Base-by-base conservation (phyloP, 1,140 invertebrate genomes). In the Formica exsecta region DNA sequence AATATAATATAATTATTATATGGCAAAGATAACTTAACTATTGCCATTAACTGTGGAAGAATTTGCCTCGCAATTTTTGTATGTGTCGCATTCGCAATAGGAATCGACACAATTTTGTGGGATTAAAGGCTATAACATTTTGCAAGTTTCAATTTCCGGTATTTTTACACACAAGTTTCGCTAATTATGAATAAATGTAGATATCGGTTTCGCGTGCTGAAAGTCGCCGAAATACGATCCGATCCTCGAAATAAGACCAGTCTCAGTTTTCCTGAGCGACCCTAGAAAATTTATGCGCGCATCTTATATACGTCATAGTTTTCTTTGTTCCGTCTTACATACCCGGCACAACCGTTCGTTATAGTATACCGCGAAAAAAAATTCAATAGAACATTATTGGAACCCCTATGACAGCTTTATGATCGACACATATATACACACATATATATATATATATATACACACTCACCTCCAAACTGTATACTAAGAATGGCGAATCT, bases 401-500 rank as follows among this genome's bases (percentile, higher is more conserved):
- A 44, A 0, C 32, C 3, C 22, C n/a, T 8, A 16, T n/a, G n/a
- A 65, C 16, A 29, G 22, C 41, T 6, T 44, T 51, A 68, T 19
- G 51, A 25, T 9, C 13, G 32, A 36, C 36, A 36, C 48, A 59
- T 7, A 29, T 73, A n/a, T 8, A 22, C 22, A 22, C 22, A 22
- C 22, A 22, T 22, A 22, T 22, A 22, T 22, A 22, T 22, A 22
- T 22, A 22, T 22, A 22, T 22, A 22, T 22, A 22, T 22, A 22
- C 22, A 22, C 22, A 19, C 94, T 96, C 93, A 97, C 97, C 97
- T 95, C 98, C 98, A 95, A 98, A 99, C 92, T 98, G 97, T 88
- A 98, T 96, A 89, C 98, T 98, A 86, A 98, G 96, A 88, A 98
- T 97, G 86, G 98, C 97, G 95, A 99, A 98, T 91, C 98, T 96